These are phyloP conservation scores for Bucco capensis DNA, from an alignment of 2,113 vertebrate species.

Conservation along the genomic window DNA sequence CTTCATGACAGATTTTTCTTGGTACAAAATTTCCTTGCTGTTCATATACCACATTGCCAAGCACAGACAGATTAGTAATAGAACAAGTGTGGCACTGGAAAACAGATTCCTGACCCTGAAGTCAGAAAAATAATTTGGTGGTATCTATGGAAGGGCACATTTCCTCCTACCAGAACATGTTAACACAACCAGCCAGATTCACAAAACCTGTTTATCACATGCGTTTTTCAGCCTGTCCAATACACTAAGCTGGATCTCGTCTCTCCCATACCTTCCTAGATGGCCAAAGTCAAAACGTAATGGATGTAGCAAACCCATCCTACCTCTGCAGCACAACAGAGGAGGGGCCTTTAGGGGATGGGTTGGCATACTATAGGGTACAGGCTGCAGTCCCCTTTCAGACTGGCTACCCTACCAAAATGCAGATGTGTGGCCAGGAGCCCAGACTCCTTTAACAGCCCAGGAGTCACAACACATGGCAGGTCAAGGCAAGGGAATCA, in stretches of 20 bases:
- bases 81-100: neutral
- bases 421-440: neutral
- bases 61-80: neutral
- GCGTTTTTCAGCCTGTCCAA: rapidly evolving
- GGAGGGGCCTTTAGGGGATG: rapidly evolving
- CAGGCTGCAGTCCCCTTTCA: rapidly evolving
- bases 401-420: neutral
- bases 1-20: neutral
- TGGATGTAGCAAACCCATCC: neutral
- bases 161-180: neutral
- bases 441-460: neutral
- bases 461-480: neutral
- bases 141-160: neutral
- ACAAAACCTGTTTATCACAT: neutral
- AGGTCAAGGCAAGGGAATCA: neutral
- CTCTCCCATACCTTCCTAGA: neutral
- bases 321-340: neutral
- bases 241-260: neutral
- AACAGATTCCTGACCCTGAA: neutral
- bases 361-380: rapidly evolving
- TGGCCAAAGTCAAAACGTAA: neutral
- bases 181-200: rapidly evolving
- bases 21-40: neutral
- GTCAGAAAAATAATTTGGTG: neutral
- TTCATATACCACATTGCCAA: neutral